Percentiles rank a stretch among this genome's conserved stretches.
These are phyloP conservation scores for Polia nebulosa DNA, from an alignment of 2,888 invertebrate genomes.

Conservation along the genomic window DNA sequence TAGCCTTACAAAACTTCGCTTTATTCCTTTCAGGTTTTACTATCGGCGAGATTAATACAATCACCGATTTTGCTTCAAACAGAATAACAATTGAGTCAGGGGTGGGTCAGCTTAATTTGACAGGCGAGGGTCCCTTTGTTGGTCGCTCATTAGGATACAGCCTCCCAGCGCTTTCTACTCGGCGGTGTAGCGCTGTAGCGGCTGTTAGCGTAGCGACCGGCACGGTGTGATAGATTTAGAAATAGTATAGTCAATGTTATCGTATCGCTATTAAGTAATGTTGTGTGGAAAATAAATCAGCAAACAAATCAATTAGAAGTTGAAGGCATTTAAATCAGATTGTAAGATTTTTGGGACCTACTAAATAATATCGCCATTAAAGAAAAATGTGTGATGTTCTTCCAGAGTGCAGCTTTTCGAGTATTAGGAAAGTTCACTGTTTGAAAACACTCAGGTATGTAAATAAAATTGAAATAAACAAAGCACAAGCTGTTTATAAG, in stretches of 20 bases:
- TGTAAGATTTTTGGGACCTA: background rate
- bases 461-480: background rate
- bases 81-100: slow-evolving; percentile 52
- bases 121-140: slow-evolving; percentile 56
- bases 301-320: background rate
- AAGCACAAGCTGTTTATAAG: background rate
- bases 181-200: slow-evolving; percentile 33
- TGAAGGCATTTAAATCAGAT: background rate
- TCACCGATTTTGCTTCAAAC: slow-evolving; percentile 57
- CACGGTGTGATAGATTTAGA: slow-evolving; percentile 15
- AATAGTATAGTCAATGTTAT: slow-evolving; percentile 1
- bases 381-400: background rate
- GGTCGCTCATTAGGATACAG: slow-evolving; percentile 51
- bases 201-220: slow-evolving; percentile 9
- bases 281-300: background rate
- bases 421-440: background rate
- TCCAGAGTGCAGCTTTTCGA: background rate
- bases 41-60: slow-evolving; percentile 46
- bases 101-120: slow-evolving; percentile 62
- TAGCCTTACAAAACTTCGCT: slow-evolving; percentile 17
- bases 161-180: slow-evolving; percentile 40
- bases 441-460: background rate
- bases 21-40: slow-evolving; percentile 30
- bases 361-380: background rate
- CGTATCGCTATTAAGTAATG: background rate